Base-by-base conservation (phyloP, 1,140 invertebrate genomes). In the Drosophila kohkoa region DNA sequence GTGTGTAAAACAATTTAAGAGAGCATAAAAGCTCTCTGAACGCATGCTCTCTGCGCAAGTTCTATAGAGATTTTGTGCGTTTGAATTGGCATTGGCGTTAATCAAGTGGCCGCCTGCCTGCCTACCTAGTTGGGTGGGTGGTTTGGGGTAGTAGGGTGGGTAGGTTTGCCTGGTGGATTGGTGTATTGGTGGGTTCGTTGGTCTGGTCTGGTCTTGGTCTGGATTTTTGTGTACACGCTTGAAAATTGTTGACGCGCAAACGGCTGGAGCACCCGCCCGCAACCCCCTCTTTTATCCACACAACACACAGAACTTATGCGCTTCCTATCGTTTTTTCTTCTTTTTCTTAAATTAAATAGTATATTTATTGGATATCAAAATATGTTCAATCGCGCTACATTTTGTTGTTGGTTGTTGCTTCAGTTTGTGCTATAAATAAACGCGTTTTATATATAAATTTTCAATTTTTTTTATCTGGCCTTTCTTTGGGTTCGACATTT, bases 281-380 rank as follows among this genome's bases (percentile, higher is more conserved):
- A 15, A 25, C 30, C 11, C 28, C n/a, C 20, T 25, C 10, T 35
- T 3, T 20, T 7, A 20, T 20, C 20, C n/a, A 20, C 16, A n/a
- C 11, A n/a, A 32, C 11, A n/a, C 25, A 6, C 8, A 1, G 10
- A 58, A 43, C 41, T 38, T 43, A 6, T 55, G 51, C 51, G 45
- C 64, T 68, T 49, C 32, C 5, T 57, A 32, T 45, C 30, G 57
- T 71, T 62, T 63, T 58, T 77, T 32, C 72, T 38, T 49, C 46
- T 32, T 32, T 32, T 32, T 49, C 60, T 70, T 67, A 45, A 45
- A 25, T 87, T 79, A 68, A 71, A 60, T 77, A 71, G 59, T 79
- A 82, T 88, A 82, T 88, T 88, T 89, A 89, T 89, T 88, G 85
- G 66, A 78, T 88, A 88, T 83, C 70, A 83, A 83, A 83, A 89